phyloP scores from a whole-genome alignment of 2,888 invertebrate genomes.

The Rosalia funebris region DNA sequence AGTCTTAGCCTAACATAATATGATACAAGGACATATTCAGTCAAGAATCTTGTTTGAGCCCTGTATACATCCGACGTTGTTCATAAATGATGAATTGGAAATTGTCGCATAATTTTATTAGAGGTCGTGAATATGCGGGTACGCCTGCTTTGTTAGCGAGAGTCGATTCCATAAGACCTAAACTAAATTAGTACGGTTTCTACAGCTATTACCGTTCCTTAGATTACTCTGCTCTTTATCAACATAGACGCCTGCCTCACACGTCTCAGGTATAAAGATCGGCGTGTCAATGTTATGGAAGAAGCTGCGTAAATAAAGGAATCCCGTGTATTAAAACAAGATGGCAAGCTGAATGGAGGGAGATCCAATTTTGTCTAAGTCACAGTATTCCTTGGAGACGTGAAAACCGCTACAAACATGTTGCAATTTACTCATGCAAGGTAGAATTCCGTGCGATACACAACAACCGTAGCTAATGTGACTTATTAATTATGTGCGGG shows the following conservation, averaged over 20 bases:
- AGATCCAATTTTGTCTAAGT: conserved; percentile 58
- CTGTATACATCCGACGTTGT: too few species aligned
- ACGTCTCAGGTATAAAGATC: conserved; percentile 25
- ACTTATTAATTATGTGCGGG: conserved; percentile 50
- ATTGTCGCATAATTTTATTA: too few species aligned
- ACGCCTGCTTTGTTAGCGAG: too few species aligned
- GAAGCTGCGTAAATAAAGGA: conserved; percentile 51
- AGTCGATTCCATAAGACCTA: background rate
- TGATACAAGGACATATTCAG: too few species aligned
- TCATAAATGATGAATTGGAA: too few species aligned
- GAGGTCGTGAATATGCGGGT: too few species aligned
- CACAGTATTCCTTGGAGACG: conserved; percentile 53
- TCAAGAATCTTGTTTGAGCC: too few species aligned
- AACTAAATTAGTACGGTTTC: background rate
- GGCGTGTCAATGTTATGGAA: conserved; percentile 27
- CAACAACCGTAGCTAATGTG: conserved; percentile 52
- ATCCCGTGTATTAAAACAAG: conserved; percentile 43
- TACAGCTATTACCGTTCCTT: background rate
- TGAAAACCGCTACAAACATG: conserved; percentile 53
- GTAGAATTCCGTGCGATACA: conserved; percentile 54
- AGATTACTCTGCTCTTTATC: background rate
- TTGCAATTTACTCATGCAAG: conserved; percentile 56
- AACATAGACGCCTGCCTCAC: conserved; percentile 11
- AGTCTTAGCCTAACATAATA: too few species aligned
- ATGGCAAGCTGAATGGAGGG: conserved; percentile 48